Conservation (phyloP, 2,888 invertebrate species). For the Trichogramma evanescens region DNA sequence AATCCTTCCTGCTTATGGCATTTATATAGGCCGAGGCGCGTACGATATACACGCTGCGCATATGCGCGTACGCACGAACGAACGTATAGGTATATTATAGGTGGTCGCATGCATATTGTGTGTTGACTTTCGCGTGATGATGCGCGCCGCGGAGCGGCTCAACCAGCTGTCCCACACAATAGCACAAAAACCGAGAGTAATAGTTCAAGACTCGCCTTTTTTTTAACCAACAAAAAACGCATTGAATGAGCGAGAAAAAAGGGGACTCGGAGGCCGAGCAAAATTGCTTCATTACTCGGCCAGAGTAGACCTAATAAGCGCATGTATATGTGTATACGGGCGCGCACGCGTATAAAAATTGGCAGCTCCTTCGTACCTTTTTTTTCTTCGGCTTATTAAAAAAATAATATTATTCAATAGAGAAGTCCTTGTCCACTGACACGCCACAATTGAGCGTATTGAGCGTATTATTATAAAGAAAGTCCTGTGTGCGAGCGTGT, state of each 20-base stretch:
- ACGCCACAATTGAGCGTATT: too few species aligned
- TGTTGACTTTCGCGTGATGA: conserved; percentile 6
- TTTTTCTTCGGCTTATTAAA: too few species aligned
- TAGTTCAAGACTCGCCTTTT: conserved; percentile 1
- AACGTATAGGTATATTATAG: too few species aligned
- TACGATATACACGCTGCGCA: neutral
- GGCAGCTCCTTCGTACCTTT: too few species aligned
- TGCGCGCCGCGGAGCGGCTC: neutral
- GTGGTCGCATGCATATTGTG: neutral
- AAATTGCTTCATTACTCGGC: conserved; percentile 13
- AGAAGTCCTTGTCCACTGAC: too few species aligned
- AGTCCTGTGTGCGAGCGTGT: too few species aligned
- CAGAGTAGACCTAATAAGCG: too few species aligned
- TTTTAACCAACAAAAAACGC: neutral
- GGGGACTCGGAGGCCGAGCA: neutral
- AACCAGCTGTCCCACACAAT: neutral
- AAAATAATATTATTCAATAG: too few species aligned
- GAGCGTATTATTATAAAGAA: too few species aligned
- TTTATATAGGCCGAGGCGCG: neutral
- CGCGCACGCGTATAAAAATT: too few species aligned
- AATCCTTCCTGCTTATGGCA: conserved; percentile 13
- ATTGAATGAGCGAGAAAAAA: neutral
- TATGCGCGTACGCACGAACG: neutral
- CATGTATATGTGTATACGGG: too few species aligned
- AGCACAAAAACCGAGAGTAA: conserved; percentile 2